Evolutionary conservation across 2,113 vertebrate genomes (phyloP).

Genomic region (Campylomormyrus numenius): DNA sequence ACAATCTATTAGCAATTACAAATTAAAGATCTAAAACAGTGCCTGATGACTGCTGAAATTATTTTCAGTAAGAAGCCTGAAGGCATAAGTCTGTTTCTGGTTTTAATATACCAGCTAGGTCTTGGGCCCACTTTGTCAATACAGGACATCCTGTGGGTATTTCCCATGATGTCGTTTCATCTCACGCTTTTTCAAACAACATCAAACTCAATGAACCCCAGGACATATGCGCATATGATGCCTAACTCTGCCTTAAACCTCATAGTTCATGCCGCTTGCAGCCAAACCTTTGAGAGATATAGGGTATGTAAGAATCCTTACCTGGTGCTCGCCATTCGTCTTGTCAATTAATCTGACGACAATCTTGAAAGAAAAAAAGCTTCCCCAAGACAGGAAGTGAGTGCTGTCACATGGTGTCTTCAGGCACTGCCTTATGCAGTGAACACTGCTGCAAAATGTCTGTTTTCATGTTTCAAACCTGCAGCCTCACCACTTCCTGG

Average conservation of each 20-base stretch:
- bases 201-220: background rate
- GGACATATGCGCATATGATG: background rate
- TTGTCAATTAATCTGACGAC: conserved; percentile 8
- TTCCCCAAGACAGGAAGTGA: conserved; percentile 46
- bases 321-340: conserved; percentile 43
- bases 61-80: background rate
- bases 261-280: background rate
- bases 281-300: background rate
- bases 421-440: conserved; percentile 23
- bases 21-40: background rate
- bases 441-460: conserved; percentile 2
- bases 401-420: conserved; percentile 39
- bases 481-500: conserved; percentile 27
- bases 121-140: background rate
- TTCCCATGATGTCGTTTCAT: background rate
- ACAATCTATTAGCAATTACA: background rate
- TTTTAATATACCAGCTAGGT: background rate
- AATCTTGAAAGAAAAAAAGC: conserved; percentile 27
- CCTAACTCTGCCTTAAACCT: background rate
- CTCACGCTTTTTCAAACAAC: background rate
- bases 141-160: conserved; percentile 12
- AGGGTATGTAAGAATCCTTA: conserved; percentile 28
- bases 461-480: conserved; percentile 14
- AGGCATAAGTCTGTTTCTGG: background rate
- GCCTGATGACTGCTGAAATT: background rate